Evolutionary conservation across 2,113 vertebrate species (phyloP), one percentile per base, ranked within the genome.

Genomic region (Crotalus helleri): DNA sequence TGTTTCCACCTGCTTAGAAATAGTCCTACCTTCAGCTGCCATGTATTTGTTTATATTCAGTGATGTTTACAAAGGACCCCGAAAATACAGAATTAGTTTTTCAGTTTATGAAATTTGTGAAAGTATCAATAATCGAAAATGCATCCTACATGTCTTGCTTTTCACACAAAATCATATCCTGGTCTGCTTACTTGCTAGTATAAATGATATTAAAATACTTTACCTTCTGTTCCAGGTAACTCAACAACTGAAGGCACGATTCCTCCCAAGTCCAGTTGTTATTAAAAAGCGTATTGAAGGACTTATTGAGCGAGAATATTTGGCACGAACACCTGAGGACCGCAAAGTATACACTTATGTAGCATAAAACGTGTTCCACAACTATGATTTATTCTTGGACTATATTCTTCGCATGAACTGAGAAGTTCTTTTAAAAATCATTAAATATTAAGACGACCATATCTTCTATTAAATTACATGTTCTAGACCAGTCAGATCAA

Each of bases 261-360:
- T 99, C 97, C 98, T 99, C 97, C 99, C 99, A 97, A 99, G 99
- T 96, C 99, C 99, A 93, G 99, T 99, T 98, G 99, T 99, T 96
- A 99, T 99, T 98, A 99, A 99, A 98, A 99, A 99, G 96, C 99
- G 99, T 96, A 99, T 99, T 97, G 99, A 99, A 98, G 99, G 98
- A 99, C 99, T 99, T 97, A 99, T 99, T 99, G 99, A 99, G 98
- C 98, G 99, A 98, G 99, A 99, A 97, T 99, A 99, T 98, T 98
- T 99, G 98, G 99, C 99, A 96, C 98, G 99, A 98, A 99, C 99
- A 95, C 98, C 99, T 94, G 99, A 99, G 96, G 99, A 99, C 98
- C 98, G 98, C 97, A 99, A 99, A 99, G 98, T 99, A 94, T 99
- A 99, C 98, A 99, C 98, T 97, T 99, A 99, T 92, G 99, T 99